Percentiles rank a stretch among this genome's conserved stretches.
phyloP scores from a whole-genome alignment of 2,113 vertebrate species.

The Indicator indicator region DNA sequence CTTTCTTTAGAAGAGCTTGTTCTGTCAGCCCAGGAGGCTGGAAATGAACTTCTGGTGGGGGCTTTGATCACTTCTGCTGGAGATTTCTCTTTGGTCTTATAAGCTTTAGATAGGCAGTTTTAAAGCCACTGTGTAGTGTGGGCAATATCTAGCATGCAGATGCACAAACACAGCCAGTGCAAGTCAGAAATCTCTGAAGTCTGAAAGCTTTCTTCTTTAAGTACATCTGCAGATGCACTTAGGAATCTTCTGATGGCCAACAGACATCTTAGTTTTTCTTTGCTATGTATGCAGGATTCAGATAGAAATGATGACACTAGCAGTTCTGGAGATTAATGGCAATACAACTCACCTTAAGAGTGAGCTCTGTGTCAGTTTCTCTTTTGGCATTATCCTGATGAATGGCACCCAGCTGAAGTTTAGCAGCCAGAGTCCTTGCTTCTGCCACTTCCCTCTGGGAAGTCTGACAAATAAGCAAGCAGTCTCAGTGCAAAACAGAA shows the following conservation, averaged over 20 bases:
- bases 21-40: background rate
- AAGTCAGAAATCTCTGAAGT: background rate
- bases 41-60: background rate
- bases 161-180: background rate
- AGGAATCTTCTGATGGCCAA: background rate
- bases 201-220: background rate
- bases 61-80: background rate
- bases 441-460: constrained; percentile 12
- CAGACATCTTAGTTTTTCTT: background rate
- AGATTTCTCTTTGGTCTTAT: background rate
- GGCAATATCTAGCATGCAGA: background rate
- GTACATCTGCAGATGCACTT: background rate
- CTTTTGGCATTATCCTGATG: background rate
- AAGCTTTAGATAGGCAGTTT: background rate
- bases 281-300: background rate
- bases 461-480: constrained; percentile 23
- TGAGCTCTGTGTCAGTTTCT: background rate
- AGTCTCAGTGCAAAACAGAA: constrained; percentile 24
- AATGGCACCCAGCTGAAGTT: constrained; percentile 7
- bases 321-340: background rate
- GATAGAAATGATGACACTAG: background rate
- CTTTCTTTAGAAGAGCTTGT: background rate
- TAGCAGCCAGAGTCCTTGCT: background rate
- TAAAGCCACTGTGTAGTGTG: background rate
- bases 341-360: background rate